Evolutionary conservation across 1,140 invertebrate genomes (phyloP), one percentile per base, ranked within the genome.

Genomic region (Heliconius nattereri): DNA sequence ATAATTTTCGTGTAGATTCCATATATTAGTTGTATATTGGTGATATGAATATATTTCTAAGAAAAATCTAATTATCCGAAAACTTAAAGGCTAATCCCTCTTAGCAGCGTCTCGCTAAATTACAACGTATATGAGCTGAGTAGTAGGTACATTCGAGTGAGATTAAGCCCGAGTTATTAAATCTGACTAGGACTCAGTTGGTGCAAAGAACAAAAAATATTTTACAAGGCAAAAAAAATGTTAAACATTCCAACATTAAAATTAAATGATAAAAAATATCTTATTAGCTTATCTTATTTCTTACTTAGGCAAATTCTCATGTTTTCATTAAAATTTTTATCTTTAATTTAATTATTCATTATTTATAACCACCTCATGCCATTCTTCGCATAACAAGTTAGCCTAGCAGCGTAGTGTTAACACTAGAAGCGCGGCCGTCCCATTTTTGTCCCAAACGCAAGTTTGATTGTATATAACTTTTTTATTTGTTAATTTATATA

Each of bases 121-220:
- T 80, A 85, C 78, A 74, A 74, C 80, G 75, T 78, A 78, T 78
- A 76, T 71, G 76, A 77, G 76, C 49, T 77, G 76, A 70, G 78
- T 76, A 72, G 84, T 81, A 81, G 71, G 71, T 72, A 72, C 23
- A 40, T 72, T 72, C 71, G 71, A 72, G 75, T 73, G 79, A 80
- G 82, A 81, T 84, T 85, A 84, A 85, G 78, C 82, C 79, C 49
- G 78, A 81, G 84, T 85, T 84, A 85, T 85, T 85, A 85, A 85
- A 81, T 81, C 70, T 40, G 74, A 80, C 79, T 81, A 74, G 79
- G 71, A 66, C 26, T 29, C 60, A 13, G 60, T 16, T 66, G 2
- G 60, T 66, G 5, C 60, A 29, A 66, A 66, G 60, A 66, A 29
- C 60, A 66, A 66, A 57, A 66, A 29, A 0, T 66, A 29, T 29